Evolutionary conservation across 1,140 invertebrate genomes (phyloP).

Genomic region (Bombus breviceps): DNA sequence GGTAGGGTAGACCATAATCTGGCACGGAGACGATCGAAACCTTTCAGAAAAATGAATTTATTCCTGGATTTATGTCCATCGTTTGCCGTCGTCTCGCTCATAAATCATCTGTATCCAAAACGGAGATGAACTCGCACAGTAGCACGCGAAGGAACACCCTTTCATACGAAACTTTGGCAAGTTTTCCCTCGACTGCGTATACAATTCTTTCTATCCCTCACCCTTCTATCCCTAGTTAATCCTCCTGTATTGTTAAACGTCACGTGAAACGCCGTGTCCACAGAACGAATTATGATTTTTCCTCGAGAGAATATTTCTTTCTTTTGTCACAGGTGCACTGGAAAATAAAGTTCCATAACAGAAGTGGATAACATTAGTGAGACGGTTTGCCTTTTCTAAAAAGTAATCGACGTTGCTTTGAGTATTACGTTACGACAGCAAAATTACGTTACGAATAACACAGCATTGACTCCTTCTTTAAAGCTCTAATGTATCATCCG

Average conservation of each 20-base stretch:
- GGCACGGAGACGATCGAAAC: slow-evolving; percentile 65
- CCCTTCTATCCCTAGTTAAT: slow-evolving; percentile 21
- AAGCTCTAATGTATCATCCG: no score
- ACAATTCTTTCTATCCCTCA: not conserved
- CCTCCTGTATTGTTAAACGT: not conserved
- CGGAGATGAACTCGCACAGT: slow-evolving; percentile 8
- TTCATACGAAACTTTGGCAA: slow-evolving; percentile 32
- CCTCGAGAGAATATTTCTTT: no score
- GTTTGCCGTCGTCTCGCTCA: slow-evolving; percentile 67
- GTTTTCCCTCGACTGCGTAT: not conserved
- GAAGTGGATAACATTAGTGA: not conserved
- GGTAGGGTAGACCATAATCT: slow-evolving; percentile 26
- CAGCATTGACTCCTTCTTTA: no score
- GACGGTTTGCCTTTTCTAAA: not conserved
- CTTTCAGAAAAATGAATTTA: slow-evolving; percentile 79
- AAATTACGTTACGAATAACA: no score
- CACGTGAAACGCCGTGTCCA: not conserved
- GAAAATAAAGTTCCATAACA: no score
- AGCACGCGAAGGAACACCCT: slow-evolving; percentile 28
- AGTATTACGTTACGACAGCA: no score
- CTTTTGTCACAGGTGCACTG: not conserved
- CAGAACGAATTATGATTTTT: not conserved
- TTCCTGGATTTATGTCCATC: slow-evolving; percentile 73
- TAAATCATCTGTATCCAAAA: slow-evolving; percentile 71
- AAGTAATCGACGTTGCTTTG: no score